A percentile compares a stretch with the other conserved stretches of the same genome.
Evolutionary conservation across 1,140 invertebrate species (phyloP).

Genomic region (Bombus superbus): DNA sequence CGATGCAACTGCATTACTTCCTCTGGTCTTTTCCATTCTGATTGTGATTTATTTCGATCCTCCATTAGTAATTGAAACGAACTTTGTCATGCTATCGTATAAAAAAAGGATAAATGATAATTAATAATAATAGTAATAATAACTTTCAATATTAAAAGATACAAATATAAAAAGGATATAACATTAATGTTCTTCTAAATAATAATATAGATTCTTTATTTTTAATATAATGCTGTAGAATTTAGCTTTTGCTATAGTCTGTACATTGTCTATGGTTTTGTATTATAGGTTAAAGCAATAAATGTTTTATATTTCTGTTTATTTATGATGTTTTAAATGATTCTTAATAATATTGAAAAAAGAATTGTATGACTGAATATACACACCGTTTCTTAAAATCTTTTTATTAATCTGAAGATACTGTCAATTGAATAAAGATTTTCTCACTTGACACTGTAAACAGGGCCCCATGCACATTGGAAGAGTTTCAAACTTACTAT

Average conservation of each 20-base stretch:
- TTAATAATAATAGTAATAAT: not conserved
- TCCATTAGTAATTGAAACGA: slow-evolving; percentile 70
- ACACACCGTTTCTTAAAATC: slow-evolving; percentile 16
- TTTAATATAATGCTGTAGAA: not conserved
- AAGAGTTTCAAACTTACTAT: not conserved
- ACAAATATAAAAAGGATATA: not conserved
- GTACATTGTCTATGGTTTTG: too few species aligned
- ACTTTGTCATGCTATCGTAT: slow-evolving; percentile 40
- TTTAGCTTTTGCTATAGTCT: not conserved
- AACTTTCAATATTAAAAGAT: not conserved
- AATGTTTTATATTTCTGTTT: not conserved
- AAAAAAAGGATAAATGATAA: slow-evolving; percentile 6
- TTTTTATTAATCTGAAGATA: not conserved
- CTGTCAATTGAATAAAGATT: slow-evolving; percentile 22
- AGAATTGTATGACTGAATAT: not conserved
- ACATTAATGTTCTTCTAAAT: not conserved
- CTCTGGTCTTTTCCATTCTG: slow-evolving; percentile 85
- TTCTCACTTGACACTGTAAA: not conserved
- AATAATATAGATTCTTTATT: not conserved
- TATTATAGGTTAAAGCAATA: slow-evolving; percentile 7
- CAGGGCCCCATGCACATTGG: not conserved
- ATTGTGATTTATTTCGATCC: slow-evolving; percentile 58
- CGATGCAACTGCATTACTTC: slow-evolving; percentile 88
- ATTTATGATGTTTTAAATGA: not conserved
- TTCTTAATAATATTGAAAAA: not conserved